These are phyloP conservation scores for silkworm (Bombyx mori) DNA, from an alignment of 1,140 invertebrate genomes.

Conservation along the genomic window DNA sequence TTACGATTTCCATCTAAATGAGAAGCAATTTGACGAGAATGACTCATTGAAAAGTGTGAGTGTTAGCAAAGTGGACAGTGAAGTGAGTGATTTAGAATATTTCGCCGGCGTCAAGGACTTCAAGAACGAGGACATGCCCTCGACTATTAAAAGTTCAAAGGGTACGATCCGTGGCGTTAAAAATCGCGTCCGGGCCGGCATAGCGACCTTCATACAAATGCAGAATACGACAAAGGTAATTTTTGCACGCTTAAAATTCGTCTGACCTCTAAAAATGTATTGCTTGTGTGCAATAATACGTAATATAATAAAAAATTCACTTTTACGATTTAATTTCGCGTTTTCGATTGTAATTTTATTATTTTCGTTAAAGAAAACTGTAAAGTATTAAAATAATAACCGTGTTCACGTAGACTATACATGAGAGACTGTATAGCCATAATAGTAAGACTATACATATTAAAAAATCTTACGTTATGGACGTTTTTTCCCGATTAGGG, in stretches of 20 bases:
- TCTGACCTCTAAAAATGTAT: no score
- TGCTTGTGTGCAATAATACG: no score
- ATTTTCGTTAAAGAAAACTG: no score
- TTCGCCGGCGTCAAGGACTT: conserved; percentile 88
- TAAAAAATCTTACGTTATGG: no score
- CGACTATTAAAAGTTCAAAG: conserved; percentile 88
- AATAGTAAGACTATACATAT: no score
- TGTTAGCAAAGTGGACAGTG: conserved; percentile 55
- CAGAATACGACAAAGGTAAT: conserved; percentile 75
- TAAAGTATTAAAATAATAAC: no score
- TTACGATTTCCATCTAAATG: conserved; percentile 87
- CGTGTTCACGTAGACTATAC: no score
- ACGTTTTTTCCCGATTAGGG: no score
- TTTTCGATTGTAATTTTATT: no score
- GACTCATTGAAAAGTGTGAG: conserved; percentile 56
- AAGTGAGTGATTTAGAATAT: conserved; percentile 74
- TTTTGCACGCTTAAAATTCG: conserved; percentile 9
- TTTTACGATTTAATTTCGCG: no score
- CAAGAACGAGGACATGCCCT: conserved; percentile 74
- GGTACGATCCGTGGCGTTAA: conserved; percentile 94
- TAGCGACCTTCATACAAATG: conserved; percentile 92
- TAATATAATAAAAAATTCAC: no score
- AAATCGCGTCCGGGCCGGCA: conserved; percentile 93
- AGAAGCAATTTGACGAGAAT: conserved; percentile 75
- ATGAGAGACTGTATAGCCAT: no score